Conservation (phyloP, 1,140 invertebrate genomes). For the Aleiodes sp. region DNA sequence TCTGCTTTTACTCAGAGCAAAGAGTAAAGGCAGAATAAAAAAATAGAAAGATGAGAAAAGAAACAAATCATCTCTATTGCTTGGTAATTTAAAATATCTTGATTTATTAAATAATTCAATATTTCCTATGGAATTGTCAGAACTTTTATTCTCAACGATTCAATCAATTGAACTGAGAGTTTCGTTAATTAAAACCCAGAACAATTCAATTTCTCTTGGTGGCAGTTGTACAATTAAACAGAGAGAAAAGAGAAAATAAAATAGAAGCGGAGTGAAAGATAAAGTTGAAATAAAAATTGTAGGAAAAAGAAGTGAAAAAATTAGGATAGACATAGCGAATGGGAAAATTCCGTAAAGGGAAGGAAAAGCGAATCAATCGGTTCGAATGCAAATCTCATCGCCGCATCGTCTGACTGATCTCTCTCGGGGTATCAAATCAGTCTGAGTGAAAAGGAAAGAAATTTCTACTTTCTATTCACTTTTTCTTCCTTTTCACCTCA, state of each 20-base stretch:
- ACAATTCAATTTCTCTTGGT: neutral
- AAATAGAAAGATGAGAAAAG: neutral
- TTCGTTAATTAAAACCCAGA: neutral
- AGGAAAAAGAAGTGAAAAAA: neutral
- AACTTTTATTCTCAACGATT: neutral
- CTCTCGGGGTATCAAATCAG: constrained; percentile 14
- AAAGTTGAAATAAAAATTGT: neutral
- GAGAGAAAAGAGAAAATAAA: neutral
- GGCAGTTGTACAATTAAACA: neutral
- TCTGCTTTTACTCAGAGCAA: no score
- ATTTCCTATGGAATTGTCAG: neutral
- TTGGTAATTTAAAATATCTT: neutral
- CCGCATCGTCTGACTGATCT: constrained; percentile 11
- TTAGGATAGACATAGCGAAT: neutral
- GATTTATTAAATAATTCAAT: neutral
- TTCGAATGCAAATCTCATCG: constrained; percentile 7
- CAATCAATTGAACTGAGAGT: neutral
- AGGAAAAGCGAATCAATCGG: constrained; percentile 16
- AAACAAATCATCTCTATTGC: neutral
- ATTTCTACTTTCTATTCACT: neutral
- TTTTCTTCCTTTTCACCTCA: no score
- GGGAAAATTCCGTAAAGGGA: neutral
- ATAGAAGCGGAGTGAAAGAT: neutral
- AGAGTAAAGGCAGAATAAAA: no score
- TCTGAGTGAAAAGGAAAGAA: constrained; percentile 12